Percentiles rank a stretch among this genome's conserved stretches.
phyloP scores from a whole-genome alignment of 2,797 vertebrate genomes.

The Dendrocincla tyrannina region DNA sequence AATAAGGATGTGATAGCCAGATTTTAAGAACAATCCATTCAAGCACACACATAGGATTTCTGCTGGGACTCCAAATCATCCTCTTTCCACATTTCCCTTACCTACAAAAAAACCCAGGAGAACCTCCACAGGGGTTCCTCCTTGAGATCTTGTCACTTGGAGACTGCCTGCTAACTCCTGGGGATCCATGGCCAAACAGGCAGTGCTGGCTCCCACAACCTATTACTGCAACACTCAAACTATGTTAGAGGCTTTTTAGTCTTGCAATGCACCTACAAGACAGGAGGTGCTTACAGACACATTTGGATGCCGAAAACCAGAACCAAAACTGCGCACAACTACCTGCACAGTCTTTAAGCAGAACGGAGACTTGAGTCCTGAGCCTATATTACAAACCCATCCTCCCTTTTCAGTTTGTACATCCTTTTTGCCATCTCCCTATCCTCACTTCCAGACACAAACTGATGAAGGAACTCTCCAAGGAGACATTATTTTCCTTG shows the following conservation, averaged over 20 bases:
- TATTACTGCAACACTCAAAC: background rate
- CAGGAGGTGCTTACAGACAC: background rate
- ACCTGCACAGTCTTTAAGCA: background rate
- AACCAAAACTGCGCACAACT: background rate
- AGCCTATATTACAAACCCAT: rapidly evolving
- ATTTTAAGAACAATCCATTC: background rate
- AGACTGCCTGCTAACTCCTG: background rate
- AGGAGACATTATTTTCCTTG: background rate
- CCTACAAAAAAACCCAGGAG: background rate
- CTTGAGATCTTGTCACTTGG: background rate
- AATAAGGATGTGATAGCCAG: background rate
- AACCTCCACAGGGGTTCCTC: background rate
- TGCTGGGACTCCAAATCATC: background rate
- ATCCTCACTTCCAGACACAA: background rate
- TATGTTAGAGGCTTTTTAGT: background rate
- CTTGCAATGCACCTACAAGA: background rate
- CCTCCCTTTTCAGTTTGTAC: background rate
- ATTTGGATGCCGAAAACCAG: background rate
- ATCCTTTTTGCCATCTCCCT: background rate
- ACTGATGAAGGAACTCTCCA: background rate
- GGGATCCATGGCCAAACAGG: rapidly evolving
- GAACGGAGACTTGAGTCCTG: background rate
- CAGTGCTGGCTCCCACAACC: background rate
- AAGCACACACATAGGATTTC: background rate
- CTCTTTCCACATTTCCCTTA: background rate